Evolutionary conservation across 1,140 invertebrate species (phyloP), one percentile per base, ranked within the genome.

Genomic region (Uloborus diversus): DNA sequence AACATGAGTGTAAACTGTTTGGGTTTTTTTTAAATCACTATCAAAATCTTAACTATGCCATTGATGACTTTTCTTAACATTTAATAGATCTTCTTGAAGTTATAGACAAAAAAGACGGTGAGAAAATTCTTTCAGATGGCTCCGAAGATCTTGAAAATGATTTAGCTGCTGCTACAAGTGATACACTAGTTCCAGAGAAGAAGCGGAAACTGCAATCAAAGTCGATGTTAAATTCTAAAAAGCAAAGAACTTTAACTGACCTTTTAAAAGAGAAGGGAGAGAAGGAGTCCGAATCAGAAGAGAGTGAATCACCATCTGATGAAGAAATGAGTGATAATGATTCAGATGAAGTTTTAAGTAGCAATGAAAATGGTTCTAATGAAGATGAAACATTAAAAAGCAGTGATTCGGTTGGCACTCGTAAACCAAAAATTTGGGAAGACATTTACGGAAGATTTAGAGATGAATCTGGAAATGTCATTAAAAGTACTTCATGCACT

Each of bases 391-490:
- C 53, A n/a, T n/a, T n/a, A 57, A 56, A 81, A 25, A 62, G 1
- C 30, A 23, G 1, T 3, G 59, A 57, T 49, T 32, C 62, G 1
- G 78, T 71, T 28, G 79, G 76, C 30, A 75, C 64, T 25, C 56
- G 79, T 42, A 83, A 86, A 53, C 81, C 84, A 3, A 82, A 87
- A 32, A 32, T 87, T 30, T 95, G 93, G 90, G 95, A 98, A 89
- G 96, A 98, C 88, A 98, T 98, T 85, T 98, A 98, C 89, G 96
- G 96, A 2, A 88, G 96, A 81, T 89, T 93, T 81, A 89, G 93
- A 83, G 92, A 94, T 85, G 91, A 91, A 85, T 88, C 93, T 80
- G 96, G 96, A 4, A 92, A 92, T 85, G 86, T 96, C 83, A 86
- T 95, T 30, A 87, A 89, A 84, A 88, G 88, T 83, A 80, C 65